phyloP scores from a whole-genome alignment of 2,888 invertebrate species.

The Dione vanillae region DNA sequence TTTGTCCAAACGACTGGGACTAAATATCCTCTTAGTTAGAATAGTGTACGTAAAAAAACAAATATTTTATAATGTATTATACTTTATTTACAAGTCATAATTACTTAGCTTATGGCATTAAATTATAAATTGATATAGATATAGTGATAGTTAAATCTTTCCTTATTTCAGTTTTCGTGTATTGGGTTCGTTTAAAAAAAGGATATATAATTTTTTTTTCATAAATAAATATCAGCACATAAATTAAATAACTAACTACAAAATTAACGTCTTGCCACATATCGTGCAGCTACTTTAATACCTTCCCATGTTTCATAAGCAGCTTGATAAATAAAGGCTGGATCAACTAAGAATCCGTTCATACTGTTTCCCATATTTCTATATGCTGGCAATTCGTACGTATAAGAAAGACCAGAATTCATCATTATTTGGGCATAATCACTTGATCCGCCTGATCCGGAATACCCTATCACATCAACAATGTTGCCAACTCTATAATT shows the following conservation, averaged over 20 bases:
- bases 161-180: too few species aligned
- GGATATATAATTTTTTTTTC: too few species aligned
- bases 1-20: too few species aligned
- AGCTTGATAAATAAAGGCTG: slow-evolving; percentile 81
- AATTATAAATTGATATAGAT: too few species aligned
- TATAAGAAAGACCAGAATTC: slow-evolving; percentile 84
- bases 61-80: too few species aligned
- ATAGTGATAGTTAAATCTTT: too few species aligned
- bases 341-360: slow-evolving; percentile 45
- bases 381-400: slow-evolving; percentile 86
- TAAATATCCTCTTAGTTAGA: too few species aligned
- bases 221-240: too few species aligned
- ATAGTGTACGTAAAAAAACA: too few species aligned
- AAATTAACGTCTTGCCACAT: slow-evolving; percentile 51
- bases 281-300: slow-evolving; percentile 77
- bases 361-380: slow-evolving; percentile 43
- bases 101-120: too few species aligned
- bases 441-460: slow-evolving; percentile 86
- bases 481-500: slow-evolving; percentile 82
- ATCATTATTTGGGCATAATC: slow-evolving; percentile 84
- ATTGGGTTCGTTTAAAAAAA: too few species aligned
- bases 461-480: slow-evolving; percentile 75
- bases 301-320: slow-evolving; percentile 86
- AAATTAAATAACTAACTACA: neutral
- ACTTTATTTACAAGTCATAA: too few species aligned